Conservation (phyloP, 1,140 invertebrate genomes). For the Temnothorax longispinosus region DNA sequence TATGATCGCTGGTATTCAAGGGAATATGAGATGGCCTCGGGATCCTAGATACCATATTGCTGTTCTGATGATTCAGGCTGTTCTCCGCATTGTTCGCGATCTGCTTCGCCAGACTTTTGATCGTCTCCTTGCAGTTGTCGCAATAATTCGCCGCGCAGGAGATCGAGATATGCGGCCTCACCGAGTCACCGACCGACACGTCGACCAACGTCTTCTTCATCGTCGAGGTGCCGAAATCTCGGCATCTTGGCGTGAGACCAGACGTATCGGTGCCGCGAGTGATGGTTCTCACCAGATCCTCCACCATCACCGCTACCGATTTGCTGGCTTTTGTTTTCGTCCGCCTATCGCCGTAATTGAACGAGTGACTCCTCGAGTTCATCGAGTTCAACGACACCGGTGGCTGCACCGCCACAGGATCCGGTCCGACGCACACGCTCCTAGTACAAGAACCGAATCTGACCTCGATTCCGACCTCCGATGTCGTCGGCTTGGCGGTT, state of each 20-base stretch:
- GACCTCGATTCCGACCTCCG: slow-evolving; percentile 79
- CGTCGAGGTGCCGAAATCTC: slow-evolving; percentile 85
- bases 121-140: slow-evolving; percentile 89
- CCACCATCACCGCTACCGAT: slow-evolving; percentile 76
- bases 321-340: slow-evolving; percentile 73
- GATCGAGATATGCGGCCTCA: slow-evolving; percentile 86
- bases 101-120: slow-evolving; percentile 83
- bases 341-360: slow-evolving; percentile 80
- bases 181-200: slow-evolving; percentile 86
- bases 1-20: slow-evolving; percentile 74
- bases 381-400: slow-evolving; percentile 79
- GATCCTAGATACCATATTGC: slow-evolving; percentile 77
- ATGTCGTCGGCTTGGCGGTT: slow-evolving; percentile 80
- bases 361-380: slow-evolving; percentile 81
- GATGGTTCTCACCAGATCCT: slow-evolving; percentile 76
- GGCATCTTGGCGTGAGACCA: slow-evolving; percentile 75
- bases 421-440: slow-evolving; percentile 78
- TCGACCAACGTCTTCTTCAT: slow-evolving; percentile 84
- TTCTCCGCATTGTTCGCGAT: slow-evolving; percentile 75
- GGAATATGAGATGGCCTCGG: slow-evolving; percentile 80
- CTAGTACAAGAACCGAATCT: slow-evolving; percentile 74
- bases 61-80: slow-evolving; percentile 74
- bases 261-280: slow-evolving; percentile 80
- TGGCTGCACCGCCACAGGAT: slow-evolving; percentile 65
- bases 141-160: slow-evolving; percentile 87